A percentile compares a stretch with the other conserved stretches of the same genome.
These are phyloP conservation scores for Aphelenchoides besseyi DNA, from an alignment of 1,140 invertebrate species.

Conservation along the genomic window DNA sequence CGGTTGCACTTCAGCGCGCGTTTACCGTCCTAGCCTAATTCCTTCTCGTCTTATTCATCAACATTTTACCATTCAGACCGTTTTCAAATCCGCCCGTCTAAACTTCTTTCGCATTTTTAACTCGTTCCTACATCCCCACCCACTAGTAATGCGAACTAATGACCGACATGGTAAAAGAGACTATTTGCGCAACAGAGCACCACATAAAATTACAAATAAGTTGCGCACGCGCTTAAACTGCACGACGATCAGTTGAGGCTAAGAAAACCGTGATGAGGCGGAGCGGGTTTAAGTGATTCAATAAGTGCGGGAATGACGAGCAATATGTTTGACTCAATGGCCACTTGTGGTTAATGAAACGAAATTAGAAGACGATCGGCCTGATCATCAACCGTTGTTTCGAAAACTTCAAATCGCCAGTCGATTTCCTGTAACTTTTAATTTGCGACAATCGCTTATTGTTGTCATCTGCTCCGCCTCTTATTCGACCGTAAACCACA, in stretches of 20 bases:
- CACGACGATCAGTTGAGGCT: neutral
- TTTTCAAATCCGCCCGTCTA: slow-evolving; percentile 5
- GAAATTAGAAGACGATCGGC: too few relatives aligned
- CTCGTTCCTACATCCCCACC: neutral
- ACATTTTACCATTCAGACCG: slow-evolving; percentile 3
- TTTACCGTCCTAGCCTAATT: slow-evolving; percentile 1
- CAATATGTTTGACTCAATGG: too few relatives aligned
- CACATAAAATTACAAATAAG: slow-evolving; percentile 2
- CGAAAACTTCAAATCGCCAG: too few relatives aligned
- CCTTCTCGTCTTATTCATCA: neutral
- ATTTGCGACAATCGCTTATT: too few relatives aligned
- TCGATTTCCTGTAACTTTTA: too few relatives aligned
- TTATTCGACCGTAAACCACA: too few relatives aligned
- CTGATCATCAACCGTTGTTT: too few relatives aligned
- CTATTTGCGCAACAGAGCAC: neutral
- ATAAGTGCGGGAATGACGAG: neutral
- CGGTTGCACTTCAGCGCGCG: neutral
- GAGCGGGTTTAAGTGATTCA: neutral
- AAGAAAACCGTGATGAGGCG: neutral
- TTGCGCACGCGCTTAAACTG: too few relatives aligned
- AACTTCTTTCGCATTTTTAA: slow-evolving; percentile 4
- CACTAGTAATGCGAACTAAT: neutral
- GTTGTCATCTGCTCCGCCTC: too few relatives aligned
- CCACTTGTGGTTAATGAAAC: too few relatives aligned
- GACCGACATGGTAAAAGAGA: slow-evolving; percentile 1